phyloP scores from a whole-genome alignment of 2,797 vertebrate genomes.

The Menidia menidia region DNA sequence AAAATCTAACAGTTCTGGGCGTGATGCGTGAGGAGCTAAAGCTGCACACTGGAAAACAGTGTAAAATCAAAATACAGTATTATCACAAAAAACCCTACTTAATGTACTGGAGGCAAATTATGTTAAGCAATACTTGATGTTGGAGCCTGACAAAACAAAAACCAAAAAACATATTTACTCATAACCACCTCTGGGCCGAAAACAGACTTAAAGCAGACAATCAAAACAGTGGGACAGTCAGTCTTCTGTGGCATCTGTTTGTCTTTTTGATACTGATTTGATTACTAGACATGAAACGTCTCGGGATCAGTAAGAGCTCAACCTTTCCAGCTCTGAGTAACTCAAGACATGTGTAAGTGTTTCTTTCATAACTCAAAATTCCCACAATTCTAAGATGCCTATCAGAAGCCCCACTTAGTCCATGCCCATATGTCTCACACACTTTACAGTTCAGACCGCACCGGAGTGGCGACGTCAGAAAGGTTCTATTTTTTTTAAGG shows the following conservation, averaged over 20 bases:
- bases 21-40: neutral
- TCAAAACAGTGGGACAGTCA: conserved; percentile 62
- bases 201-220: conserved; percentile 72
- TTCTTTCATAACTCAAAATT: conserved; percentile 66
- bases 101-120: neutral
- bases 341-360: conserved; percentile 60
- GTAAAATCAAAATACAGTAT: neutral
- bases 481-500: conserved; percentile 1
- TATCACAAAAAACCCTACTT: neutral
- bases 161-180: neutral
- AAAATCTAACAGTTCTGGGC: too few relatives aligned
- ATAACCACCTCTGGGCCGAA: conserved; percentile 50
- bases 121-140: neutral
- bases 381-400: conserved; percentile 43
- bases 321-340: conserved; percentile 63
- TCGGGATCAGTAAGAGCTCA: conserved; percentile 56
- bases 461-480: conserved; percentile 7
- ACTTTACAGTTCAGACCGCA: conserved; percentile 38
- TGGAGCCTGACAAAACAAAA: neutral
- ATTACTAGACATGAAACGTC: conserved; percentile 58
- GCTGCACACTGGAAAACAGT: neutral
- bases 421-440: conserved; percentile 49
- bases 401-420: conserved; percentile 57
- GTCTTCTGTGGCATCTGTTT: conserved; percentile 68
- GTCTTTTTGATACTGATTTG: conserved; percentile 69